Evolutionary conservation across 2,888 invertebrate genomes (phyloP).

Genomic region (Merodon equestris): DNA sequence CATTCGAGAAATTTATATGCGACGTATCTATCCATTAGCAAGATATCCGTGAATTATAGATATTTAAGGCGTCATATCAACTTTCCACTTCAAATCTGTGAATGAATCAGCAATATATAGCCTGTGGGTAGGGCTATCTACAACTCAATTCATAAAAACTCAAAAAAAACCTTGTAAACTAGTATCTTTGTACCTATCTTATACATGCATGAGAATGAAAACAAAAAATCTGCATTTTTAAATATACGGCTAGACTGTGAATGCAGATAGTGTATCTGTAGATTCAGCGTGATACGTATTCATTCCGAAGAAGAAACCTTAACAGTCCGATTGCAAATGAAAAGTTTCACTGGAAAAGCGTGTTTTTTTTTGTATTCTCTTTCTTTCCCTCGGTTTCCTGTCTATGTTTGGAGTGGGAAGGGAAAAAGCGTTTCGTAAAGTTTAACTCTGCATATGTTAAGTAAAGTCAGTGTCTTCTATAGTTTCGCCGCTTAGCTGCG

Average conservation of each 20-base stretch:
- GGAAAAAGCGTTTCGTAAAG: slow-evolving; percentile 57
- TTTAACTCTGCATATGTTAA: slow-evolving; percentile 58
- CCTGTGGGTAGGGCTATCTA: not conserved
- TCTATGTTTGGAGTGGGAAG: slow-evolving; percentile 64
- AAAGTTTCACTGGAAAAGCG: slow-evolving; percentile 51
- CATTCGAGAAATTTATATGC: slow-evolving; percentile 13
- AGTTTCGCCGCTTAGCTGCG: not conserved
- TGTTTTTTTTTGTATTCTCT: no score
- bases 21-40: slow-evolving; percentile 68
- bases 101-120: no score
- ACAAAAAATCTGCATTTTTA: slow-evolving; percentile 69
- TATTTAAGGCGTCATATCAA: slow-evolving; percentile 68
- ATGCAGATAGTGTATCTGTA: slow-evolving; percentile 70
- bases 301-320: slow-evolving; percentile 39
- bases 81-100: no score
- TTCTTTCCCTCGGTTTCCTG: no score
- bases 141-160: not conserved
- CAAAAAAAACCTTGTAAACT: not conserved
- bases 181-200: no score
- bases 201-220: no score
- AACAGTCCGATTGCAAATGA: slow-evolving; percentile 50
- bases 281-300: slow-evolving; percentile 61
- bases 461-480: not conserved
- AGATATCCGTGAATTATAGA: slow-evolving; percentile 70
- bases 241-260: slow-evolving; percentile 70